A percentile compares a stretch with the other conserved stretches of the same genome.
Evolutionary conservation across 2,113 vertebrate species (phyloP).

Genomic region (Amia ocellicauda): DNA sequence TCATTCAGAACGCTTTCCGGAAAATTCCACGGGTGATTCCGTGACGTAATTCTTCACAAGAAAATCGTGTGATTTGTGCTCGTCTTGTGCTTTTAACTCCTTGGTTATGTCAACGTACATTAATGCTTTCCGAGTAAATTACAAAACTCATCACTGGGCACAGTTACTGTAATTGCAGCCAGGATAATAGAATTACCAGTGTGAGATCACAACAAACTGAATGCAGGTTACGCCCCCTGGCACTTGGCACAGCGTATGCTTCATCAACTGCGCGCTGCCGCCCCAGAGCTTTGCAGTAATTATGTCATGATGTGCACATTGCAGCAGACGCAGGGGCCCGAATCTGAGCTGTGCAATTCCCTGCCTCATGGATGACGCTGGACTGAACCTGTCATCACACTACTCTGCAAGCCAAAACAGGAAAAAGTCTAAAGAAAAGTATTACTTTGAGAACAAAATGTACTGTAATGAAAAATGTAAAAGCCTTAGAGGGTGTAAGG

Average conservation of each 20-base stretch:
- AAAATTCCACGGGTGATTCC: slow-evolving; percentile 17
- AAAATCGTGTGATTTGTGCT: neutral
- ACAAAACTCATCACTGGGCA: slow-evolving; percentile 16
- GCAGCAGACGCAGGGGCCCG: slow-evolving; percentile 51
- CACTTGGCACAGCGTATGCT: neutral
- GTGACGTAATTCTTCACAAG: slow-evolving; percentile 23
- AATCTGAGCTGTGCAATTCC: slow-evolving; percentile 53
- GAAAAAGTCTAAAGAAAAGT: too few relatives aligned
- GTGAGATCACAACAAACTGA: too few relatives aligned
- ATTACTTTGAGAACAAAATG: too few relatives aligned
- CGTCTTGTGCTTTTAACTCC: slow-evolving; percentile 5
- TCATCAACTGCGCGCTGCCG: slow-evolving; percentile 22
- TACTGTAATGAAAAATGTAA: too few relatives aligned
- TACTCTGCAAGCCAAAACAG: too few relatives aligned
- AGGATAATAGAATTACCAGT: too few relatives aligned
- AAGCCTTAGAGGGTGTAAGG: too few relatives aligned
- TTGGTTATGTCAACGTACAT: slow-evolving; percentile 16
- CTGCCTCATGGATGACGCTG: too few relatives aligned
- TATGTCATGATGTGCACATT: slow-evolving; percentile 56
- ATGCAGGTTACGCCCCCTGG: too few relatives aligned
- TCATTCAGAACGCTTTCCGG: neutral
- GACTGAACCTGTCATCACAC: too few relatives aligned
- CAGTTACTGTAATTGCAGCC: neutral
- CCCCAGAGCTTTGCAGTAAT: slow-evolving; percentile 59
- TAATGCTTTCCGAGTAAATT: slow-evolving; percentile 26